These are phyloP conservation scores for Drosophila pseudotalamancana DNA, from an alignment of 2,888 invertebrate genomes.

Conservation along the genomic window DNA sequence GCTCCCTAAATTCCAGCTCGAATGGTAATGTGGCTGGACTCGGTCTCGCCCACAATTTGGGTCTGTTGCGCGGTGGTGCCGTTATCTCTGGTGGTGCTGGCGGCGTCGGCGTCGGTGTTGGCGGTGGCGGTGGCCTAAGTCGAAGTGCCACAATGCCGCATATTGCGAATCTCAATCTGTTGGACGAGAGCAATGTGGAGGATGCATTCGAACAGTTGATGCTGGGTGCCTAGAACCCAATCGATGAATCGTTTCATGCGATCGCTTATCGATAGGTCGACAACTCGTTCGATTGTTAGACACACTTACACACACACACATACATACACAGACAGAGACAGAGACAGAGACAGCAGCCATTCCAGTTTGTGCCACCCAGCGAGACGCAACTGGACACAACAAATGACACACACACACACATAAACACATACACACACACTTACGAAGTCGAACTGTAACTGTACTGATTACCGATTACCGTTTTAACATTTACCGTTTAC, in stretches of 20 bases:
- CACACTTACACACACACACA: slow-evolving; percentile 12
- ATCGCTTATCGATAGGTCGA: slow-evolving; percentile 19
- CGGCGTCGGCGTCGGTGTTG: slow-evolving; percentile 15
- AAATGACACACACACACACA: slow-evolving; percentile 43
- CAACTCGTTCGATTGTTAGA: slow-evolving; percentile 23
- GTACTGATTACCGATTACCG: slow-evolving; percentile 72
- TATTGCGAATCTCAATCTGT: slow-evolving; percentile 87
- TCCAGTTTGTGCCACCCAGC: slow-evolving; percentile 60
- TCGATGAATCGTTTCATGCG: slow-evolving; percentile 34
- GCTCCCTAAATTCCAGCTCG: slow-evolving; percentile 55
- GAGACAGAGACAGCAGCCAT: slow-evolving; percentile 43
- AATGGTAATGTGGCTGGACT: slow-evolving; percentile 69
- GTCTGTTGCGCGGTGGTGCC: slow-evolving; percentile 30
- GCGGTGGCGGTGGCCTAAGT: slow-evolving; percentile 85
- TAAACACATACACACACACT: slow-evolving; percentile 7
- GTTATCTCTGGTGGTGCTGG: slow-evolving; percentile 3
- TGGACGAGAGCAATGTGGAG: slow-evolving; percentile 93
- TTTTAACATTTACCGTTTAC: slow-evolving; percentile 39
- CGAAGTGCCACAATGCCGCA: slow-evolving; percentile 92
- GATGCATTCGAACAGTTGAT: slow-evolving; percentile 95
- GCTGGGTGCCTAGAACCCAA: slow-evolving; percentile 84
- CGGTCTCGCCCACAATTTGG: slow-evolving; percentile 1
- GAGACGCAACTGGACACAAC: slow-evolving; percentile 62
- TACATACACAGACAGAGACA: slow-evolving; percentile 20
- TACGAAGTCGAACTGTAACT: slow-evolving; percentile 50